Conservation (phyloP, 2,113 vertebrate species). For the Chitala chitala region DNA sequence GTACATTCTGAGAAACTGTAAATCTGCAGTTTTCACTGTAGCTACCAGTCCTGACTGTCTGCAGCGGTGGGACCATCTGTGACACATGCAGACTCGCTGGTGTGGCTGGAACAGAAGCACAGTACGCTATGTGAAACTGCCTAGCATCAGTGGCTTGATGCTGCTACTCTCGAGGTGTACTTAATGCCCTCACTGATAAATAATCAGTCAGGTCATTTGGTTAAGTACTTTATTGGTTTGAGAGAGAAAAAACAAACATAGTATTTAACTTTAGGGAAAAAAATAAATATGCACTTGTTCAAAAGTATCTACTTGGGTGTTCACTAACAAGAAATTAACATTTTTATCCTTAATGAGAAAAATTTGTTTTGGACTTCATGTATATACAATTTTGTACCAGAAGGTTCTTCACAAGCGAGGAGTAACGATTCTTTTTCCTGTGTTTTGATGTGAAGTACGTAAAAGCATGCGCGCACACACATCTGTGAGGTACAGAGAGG, state of each 20-base stretch:
- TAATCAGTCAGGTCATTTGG: no score
- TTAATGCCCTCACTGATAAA: no score
- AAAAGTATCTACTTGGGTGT: conserved; percentile 23
- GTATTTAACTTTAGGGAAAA: conserved; percentile 43
- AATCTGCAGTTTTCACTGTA: not conserved
- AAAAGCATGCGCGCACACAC: not conserved
- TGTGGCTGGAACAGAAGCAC: not conserved
- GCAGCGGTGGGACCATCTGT: no score
- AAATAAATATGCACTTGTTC: conserved; percentile 48
- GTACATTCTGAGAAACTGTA: not conserved
- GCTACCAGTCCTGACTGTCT: no score
- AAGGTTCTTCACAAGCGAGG: conserved; percentile 9
- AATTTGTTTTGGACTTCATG: conserved; percentile 19
- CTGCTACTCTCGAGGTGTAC: no score
- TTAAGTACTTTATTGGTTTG: conserved; percentile 50
- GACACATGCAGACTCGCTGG: not conserved
- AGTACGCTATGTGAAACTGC: no score
- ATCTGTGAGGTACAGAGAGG: not conserved
- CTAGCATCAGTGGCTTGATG: no score
- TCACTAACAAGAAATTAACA: conserved; percentile 24
- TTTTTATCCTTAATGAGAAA: conserved; percentile 14
- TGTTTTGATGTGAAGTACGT: not conserved
- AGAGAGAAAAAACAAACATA: conserved; percentile 37
- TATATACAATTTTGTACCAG: not conserved
- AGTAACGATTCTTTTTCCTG: not conserved